A percentile compares a stretch with the other conserved stretches of the same genome.
These are phyloP conservation scores for Elgaria multicarinata DNA, from an alignment of 2,113 vertebrate species.

Conservation along the genomic window DNA sequence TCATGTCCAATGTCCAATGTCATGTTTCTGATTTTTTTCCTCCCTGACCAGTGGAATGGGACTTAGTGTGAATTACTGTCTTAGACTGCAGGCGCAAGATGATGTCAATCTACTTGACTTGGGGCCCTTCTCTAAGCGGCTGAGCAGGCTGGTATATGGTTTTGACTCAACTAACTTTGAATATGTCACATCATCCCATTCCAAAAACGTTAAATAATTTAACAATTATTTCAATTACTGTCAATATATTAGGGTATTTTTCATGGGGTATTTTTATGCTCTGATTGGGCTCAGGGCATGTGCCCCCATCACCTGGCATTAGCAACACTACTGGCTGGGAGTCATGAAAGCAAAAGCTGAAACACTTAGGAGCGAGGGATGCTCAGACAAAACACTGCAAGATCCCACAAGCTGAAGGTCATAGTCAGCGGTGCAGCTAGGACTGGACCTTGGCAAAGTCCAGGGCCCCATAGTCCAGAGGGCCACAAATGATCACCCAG, in stretches of 20 bases:
- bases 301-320: background rate
- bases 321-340: background rate
- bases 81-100: background rate
- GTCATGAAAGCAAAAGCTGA: too few species aligned
- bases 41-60: background rate
- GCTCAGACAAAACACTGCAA: background rate
- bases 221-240: background rate
- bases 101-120: background rate
- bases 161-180: background rate
- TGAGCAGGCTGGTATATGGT: background rate
- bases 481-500: too few species aligned
- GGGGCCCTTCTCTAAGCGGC: background rate
- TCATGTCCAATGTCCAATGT: background rate
- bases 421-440: too few species aligned
- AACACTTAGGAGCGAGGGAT: background rate
- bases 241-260: background rate
- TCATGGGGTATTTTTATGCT: background rate
- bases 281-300: background rate
- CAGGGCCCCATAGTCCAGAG: too few species aligned
- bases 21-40: background rate
- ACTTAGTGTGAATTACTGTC: background rate
- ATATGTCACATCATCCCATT: background rate
- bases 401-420: too few species aligned
- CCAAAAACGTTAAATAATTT: background rate
- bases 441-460: too few species aligned